Conservation (phyloP, 2,113 vertebrate species). For the Stercorarius parasiticus region DNA sequence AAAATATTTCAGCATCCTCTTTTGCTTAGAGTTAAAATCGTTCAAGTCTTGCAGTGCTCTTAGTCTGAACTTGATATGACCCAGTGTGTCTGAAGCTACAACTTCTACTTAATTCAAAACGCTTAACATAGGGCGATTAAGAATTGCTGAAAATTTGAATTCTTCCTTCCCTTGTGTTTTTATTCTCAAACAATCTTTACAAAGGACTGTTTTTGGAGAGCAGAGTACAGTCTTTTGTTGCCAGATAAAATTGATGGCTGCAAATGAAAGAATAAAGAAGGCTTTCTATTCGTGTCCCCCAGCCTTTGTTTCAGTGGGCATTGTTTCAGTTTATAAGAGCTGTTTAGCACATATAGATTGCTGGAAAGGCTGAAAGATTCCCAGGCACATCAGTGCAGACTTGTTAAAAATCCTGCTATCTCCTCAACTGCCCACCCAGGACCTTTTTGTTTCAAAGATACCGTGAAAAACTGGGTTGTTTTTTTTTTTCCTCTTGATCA, state of each 20-base stretch:
- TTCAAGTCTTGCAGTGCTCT: slow-evolving; percentile 32
- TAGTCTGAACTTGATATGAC: slow-evolving; percentile 53
- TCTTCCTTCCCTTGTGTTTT: slow-evolving; percentile 56
- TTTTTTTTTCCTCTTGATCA: no score
- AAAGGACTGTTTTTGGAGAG: slow-evolving; percentile 60
- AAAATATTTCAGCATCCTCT: slow-evolving; percentile 25
- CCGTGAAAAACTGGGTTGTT: neutral
- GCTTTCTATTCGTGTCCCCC: slow-evolving; percentile 44
- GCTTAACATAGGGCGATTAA: slow-evolving; percentile 27
- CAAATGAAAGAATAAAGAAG: slow-evolving; percentile 55
- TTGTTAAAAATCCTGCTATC: slow-evolving; percentile 10
- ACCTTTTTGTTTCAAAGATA: slow-evolving; percentile 28
- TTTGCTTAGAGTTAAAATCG: slow-evolving; percentile 9
- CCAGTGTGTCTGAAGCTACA: slow-evolving; percentile 27
- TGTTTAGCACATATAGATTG: slow-evolving; percentile 45
- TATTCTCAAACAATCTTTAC: slow-evolving; percentile 53
- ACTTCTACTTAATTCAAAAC: slow-evolving; percentile 57
- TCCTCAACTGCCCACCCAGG: neutral
- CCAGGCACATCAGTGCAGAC: neutral
- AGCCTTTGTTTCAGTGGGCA: slow-evolving; percentile 52
- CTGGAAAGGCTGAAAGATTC: slow-evolving; percentile 51
- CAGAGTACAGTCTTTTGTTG: slow-evolving; percentile 66
- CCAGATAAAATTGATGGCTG: slow-evolving; percentile 62
- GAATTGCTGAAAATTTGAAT: slow-evolving; percentile 61
- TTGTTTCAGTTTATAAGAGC: slow-evolving; percentile 62